These are phyloP conservation scores for Diplosoma virens DNA, from an alignment of 23 tunicate genomes.

Conservation along the genomic window DNA sequence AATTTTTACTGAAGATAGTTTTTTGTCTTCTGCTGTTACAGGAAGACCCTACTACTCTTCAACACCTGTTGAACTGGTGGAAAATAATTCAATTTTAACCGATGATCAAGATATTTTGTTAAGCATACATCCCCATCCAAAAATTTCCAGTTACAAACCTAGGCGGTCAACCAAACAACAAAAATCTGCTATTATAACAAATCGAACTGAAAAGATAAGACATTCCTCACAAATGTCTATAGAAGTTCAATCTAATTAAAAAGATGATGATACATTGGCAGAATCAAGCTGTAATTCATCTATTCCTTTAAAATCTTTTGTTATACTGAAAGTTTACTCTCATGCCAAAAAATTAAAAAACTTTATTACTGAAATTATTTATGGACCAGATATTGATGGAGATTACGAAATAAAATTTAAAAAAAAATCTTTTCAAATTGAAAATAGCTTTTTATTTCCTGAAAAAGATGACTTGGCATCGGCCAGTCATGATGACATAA, in stretches of 20 bases:
- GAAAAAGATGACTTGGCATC: slow-evolving; percentile 19
- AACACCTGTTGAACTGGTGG: background rate
- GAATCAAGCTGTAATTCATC: background rate
- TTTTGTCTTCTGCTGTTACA: slow-evolving; percentile 5
- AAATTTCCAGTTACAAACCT: background rate
- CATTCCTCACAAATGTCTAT: background rate
- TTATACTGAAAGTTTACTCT: background rate
- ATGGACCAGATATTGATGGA: background rate
- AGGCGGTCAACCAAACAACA: background rate
- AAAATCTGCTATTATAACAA: slow-evolving; percentile 11
- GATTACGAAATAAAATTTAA: no score
- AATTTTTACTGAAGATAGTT: slow-evolving; percentile 6
- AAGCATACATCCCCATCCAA: slow-evolving; percentile 3
- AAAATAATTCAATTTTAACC: background rate
- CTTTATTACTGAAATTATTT: background rate
- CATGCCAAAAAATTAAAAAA: background rate
- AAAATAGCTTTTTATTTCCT: no score
- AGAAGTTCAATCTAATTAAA: background rate
- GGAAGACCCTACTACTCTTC: background rate
- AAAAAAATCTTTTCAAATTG: no score
- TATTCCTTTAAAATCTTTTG: background rate
- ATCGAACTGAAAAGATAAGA: background rate
- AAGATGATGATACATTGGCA: slow-evolving; percentile 1
- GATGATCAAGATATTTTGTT: background rate
- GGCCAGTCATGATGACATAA: background rate